Evolutionary conservation across 2,888 invertebrate genomes (phyloP), one percentile per base, ranked within the genome.

Genomic region (Synergus japonicus): DNA sequence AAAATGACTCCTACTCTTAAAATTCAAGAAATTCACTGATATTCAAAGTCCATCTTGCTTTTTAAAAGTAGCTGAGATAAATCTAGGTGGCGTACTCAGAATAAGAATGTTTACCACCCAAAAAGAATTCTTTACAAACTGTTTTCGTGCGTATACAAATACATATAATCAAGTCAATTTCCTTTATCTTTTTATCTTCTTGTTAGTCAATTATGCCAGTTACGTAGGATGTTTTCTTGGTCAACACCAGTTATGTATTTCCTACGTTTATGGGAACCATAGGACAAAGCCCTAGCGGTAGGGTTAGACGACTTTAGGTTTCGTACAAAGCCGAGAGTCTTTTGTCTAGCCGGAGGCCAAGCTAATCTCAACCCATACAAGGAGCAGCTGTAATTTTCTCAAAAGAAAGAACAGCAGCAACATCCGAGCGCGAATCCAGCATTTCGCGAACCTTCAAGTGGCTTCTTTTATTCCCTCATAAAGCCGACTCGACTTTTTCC

Each of bases 381-480:
- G 66, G 43, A 44, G 44, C 44, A 66, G 44, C 66, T 10, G 67
- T 46, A 69, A 69, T 69, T 69, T 69, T 69, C 67, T 49, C 49
- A 46, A 69, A 60, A 65, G 65, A 69, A 69, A 69, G 67, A 69
- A 13, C 10, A 69, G 67, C 22, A 46, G 29, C 29, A 29, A 69
- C 67, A 69, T 22, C 67, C 44, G 46, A 69, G 65, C 65, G 41
- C 15, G 65, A 65, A 65, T 65, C 43, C 41, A 65, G 41, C 43
- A 65, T 65, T 41, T 49, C 46, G 46, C 13, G 8, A 29, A 15
- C 46, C 18, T 69, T 46, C 44, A 69, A 69, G 46, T 69, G 22
- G 67, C 67, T 69, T 46, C 13, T 69, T 69, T 46, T 69, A 69
- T 69, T 69, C 69, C 18, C 18, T 13, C 69, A 69, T 69, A 49